phyloP scores from a whole-genome alignment of 1,140 invertebrate species.

The Physella acuta region DNA sequence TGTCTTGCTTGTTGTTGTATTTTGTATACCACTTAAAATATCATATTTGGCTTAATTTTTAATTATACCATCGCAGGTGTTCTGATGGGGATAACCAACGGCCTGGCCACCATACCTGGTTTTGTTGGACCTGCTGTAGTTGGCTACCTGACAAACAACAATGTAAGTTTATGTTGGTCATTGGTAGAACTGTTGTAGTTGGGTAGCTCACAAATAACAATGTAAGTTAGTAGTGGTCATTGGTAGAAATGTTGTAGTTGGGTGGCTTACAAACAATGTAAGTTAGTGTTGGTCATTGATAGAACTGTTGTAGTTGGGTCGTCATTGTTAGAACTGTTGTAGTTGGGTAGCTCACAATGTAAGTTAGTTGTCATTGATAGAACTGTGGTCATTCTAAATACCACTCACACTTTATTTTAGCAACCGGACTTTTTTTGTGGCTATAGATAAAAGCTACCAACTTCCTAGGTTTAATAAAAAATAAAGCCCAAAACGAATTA shows the following conservation, averaged over 20 bases:
- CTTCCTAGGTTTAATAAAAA: too few species aligned
- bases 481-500: too few species aligned
- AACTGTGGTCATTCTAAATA: constrained; percentile 76
- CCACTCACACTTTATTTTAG: constrained; percentile 64
- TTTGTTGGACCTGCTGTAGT: constrained; percentile 81
- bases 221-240: constrained; percentile 63
- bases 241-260: constrained; percentile 78
- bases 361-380: constrained; percentile 70
- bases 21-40: not conserved
- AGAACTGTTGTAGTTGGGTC: constrained; percentile 79
- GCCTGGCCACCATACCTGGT: constrained; percentile 81
- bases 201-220: constrained; percentile 71
- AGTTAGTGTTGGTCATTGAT: constrained; percentile 67
- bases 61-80: constrained; percentile 54
- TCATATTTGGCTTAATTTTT: not conserved
- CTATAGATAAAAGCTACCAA: too few species aligned
- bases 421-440: too few species aligned
- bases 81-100: constrained; percentile 84
- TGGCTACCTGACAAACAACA: constrained; percentile 70
- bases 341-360: constrained; percentile 74
- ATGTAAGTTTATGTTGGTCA: constrained; percentile 47
- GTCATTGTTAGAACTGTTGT: constrained; percentile 80
- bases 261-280: constrained; percentile 69
- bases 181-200: constrained; percentile 79
- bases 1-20: not conserved